These are phyloP conservation scores for Antechinus stuartii DNA, from an alignment of 2,113 vertebrate species.

Conservation along the genomic window DNA sequence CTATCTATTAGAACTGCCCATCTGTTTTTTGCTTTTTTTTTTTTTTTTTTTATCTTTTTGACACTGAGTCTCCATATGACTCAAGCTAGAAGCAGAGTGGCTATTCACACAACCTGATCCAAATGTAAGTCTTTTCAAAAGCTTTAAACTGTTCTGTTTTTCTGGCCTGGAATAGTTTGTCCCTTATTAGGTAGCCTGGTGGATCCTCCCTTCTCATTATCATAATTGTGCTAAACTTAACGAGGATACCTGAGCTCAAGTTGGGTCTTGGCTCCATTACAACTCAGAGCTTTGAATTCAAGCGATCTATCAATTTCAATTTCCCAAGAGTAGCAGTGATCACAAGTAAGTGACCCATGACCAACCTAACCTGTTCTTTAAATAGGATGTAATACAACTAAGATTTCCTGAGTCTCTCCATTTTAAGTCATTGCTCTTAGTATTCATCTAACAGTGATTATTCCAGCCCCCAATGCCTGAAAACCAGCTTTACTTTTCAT, in stretches of 20 bases:
- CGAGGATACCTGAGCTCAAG: background rate
- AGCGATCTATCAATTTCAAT: background rate
- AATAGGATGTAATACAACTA: slow-evolving; percentile 4
- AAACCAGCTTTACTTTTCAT: background rate
- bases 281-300: background rate
- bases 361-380: background rate
- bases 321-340: background rate
- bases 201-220: background rate
- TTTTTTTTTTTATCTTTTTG: background rate
- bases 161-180: background rate
- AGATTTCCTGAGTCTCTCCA: background rate
- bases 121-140: background rate
- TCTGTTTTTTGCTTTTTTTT: background rate
- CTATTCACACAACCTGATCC: background rate
- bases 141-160: background rate
- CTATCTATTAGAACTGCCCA: background rate
- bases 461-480: background rate
- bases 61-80: background rate
- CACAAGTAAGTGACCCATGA: background rate
- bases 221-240: background rate
- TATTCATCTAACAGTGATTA: background rate
- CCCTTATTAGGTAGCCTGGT: background rate
- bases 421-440: background rate
- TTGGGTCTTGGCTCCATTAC: background rate
- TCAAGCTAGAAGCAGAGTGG: background rate